Conservation (phyloP, 2,113 vertebrate genomes). For the Beaufortia kweichowensis region DNA sequence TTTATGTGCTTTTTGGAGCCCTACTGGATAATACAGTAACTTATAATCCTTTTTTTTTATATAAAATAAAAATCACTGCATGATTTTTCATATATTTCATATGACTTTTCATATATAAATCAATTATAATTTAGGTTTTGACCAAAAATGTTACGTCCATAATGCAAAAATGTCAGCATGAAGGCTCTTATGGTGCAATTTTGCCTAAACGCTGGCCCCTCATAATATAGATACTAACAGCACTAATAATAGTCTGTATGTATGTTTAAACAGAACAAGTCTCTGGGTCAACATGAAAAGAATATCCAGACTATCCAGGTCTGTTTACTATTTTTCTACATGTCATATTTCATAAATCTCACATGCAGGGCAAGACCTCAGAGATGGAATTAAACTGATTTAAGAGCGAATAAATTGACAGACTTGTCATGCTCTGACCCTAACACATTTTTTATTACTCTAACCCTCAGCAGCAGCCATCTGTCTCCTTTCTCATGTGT, state of each 20-base stretch:
- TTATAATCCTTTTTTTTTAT: too few relatives aligned
- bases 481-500: background rate
- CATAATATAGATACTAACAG: constrained; percentile 5
- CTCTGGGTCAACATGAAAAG: constrained; percentile 17
- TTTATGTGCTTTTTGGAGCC: too few relatives aligned
- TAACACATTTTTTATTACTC: background rate
- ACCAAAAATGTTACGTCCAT: too few relatives aligned
- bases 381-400: background rate
- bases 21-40: too few relatives aligned
- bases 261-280: constrained; percentile 17
- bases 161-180: too few relatives aligned
- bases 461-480: background rate
- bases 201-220: too few relatives aligned
- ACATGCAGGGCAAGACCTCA: too few relatives aligned
- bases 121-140: too few relatives aligned
- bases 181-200: too few relatives aligned
- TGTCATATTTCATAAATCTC: background rate
- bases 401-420: background rate
- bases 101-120: too few relatives aligned
- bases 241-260: constrained; percentile 7
- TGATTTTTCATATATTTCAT: too few relatives aligned
- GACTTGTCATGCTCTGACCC: background rate
- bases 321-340: background rate
- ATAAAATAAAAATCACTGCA: too few relatives aligned
- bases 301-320: background rate